These are phyloP conservation scores for Tiliacea citrago DNA, from an alignment of 2,888 invertebrate species.

Conservation along the genomic window DNA sequence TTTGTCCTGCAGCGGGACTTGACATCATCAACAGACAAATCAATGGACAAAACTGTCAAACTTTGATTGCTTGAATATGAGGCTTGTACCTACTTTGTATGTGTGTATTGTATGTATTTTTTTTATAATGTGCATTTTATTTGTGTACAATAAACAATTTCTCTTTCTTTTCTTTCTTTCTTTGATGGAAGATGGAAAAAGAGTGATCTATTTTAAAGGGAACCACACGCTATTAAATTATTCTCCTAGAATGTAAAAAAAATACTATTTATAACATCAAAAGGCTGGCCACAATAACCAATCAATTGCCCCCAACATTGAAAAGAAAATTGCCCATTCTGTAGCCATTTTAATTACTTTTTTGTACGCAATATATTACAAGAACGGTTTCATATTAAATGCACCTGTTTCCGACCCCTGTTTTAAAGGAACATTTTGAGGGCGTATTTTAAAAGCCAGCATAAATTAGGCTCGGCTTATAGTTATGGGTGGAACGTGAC, in stretches of 20 bases:
- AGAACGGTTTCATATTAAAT: conserved; percentile 41
- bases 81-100: no score
- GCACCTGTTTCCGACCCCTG: conserved; percentile 41
- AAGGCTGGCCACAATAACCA: neutral
- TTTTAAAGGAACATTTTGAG: conserved; percentile 40
- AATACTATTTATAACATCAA: conserved; percentile 7
- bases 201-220: neutral
- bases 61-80: no score
- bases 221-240: neutral
- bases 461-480: conserved; percentile 55
- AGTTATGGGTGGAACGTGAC: conserved; percentile 59
- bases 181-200: no score
- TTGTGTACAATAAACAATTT: no score
- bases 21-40: no score
- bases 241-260: neutral
- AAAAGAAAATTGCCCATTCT: conserved; percentile 5
- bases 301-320: conserved; percentile 26
- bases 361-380: conserved; percentile 25
- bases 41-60: no score
- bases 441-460: conserved; percentile 50
- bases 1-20: no score
- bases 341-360: conserved; percentile 40
- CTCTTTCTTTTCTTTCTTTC: no score
- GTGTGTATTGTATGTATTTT: no score
- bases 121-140: no score